Base-by-base conservation (phyloP, 2,888 invertebrate genomes). In the Drosophila histrio region DNA sequence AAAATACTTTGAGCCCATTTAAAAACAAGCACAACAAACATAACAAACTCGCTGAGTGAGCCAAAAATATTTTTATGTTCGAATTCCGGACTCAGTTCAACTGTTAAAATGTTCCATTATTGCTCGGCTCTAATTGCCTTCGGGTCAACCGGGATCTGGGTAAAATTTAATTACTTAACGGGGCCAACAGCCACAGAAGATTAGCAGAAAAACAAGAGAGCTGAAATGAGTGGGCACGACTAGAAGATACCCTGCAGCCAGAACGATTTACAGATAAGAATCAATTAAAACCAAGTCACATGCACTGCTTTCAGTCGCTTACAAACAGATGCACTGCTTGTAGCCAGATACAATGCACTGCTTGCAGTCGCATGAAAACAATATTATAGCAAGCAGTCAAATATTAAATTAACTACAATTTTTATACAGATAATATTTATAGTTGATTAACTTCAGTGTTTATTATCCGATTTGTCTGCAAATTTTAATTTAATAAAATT, bases 121-220 rank as follows among this genome's bases (percentile, higher is more conserved):
- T 26, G n/a, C 32, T 36, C 34, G 57, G 30, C 36, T 52, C 19
- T 49, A 49, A 53, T 46, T 56, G 41, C 36, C n/a, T 47, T 52
- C 30, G 19, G 9, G 49, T 13, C 32, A 24, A 26, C 32, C 17
- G 34, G 34, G 54, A 28, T 63, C 54, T 58, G 50, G 21, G 66
- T 28, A 28, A 59, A 74, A 77, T 77, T 77, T 72, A 76, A 79
- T 79, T 79, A 77, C 72, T 49, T 28, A 38, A 56, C 13, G 32
- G 36, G 15, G 21, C 38, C 47, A 52, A 15, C 38, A 44, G 53
- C 13, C 43, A 13, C 49, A 54, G 2, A 26, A 41, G 3, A 38
- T 30, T 32, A 22, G 3, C 30, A 52, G 7, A 56, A 32, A 38
- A 43, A 19, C n/a, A 54, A 44, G 38, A 19, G 38, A 11, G 21